These are phyloP conservation scores for Drosophila pegasa DNA, from an alignment of 2,888 invertebrate genomes.

Conservation along the genomic window DNA sequence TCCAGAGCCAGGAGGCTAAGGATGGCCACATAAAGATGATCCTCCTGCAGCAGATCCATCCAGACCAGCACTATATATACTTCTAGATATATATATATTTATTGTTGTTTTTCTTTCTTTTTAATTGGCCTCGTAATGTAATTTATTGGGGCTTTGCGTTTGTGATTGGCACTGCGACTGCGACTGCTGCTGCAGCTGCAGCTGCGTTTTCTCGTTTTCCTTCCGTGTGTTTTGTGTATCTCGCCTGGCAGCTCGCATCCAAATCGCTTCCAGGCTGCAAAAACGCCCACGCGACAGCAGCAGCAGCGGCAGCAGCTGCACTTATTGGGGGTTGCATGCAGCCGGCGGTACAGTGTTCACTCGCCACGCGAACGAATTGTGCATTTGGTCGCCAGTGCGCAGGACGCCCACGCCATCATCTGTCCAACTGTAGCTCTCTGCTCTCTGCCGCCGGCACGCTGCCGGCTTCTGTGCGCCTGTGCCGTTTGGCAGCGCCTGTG, in stretches of 20 bases:
- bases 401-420: constrained; percentile 41
- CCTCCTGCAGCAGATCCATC: constrained; percentile 44
- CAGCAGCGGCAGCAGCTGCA: constrained; percentile 30
- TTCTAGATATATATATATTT: background rate
- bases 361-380: constrained; percentile 9
- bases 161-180: constrained; percentile 36
- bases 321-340: constrained; percentile 51
- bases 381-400: constrained; percentile 38
- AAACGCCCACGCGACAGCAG: constrained; percentile 40
- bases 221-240: constrained; percentile 46
- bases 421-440: constrained; percentile 8
- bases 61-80: constrained; percentile 6
- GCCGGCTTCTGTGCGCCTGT: constrained; percentile 57
- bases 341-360: constrained; percentile 38
- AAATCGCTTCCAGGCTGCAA: constrained; percentile 66
- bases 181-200: constrained; percentile 22
- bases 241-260: constrained; percentile 27
- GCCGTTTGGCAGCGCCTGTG: constrained; percentile 68
- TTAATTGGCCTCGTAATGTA: constrained; percentile 18
- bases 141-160: constrained; percentile 10
- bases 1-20: constrained; percentile 33
- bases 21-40: constrained; percentile 27
- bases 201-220: constrained; percentile 26
- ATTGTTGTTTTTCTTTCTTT: background rate
- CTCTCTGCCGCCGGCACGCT: background rate